A percentile compares a stretch with the other conserved stretches of the same genome.
These are phyloP conservation scores for Allolobophora icterica DNA, from an alignment of 2,888 invertebrate species.

Conservation along the genomic window DNA sequence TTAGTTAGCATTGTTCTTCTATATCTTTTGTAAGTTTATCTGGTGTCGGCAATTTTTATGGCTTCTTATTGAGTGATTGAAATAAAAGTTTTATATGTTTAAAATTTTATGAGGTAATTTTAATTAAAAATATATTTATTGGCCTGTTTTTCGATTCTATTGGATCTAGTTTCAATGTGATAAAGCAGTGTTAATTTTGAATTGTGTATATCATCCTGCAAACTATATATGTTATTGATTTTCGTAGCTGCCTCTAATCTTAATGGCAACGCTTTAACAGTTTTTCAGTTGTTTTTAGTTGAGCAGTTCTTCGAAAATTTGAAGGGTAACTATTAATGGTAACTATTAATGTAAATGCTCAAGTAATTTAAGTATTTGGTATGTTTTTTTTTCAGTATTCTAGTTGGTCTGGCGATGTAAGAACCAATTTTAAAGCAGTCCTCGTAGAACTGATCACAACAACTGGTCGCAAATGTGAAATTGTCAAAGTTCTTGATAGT, in stretches of 20 bases:
- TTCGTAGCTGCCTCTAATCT: not conserved
- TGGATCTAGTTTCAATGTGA: not conserved
- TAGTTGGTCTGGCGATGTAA: conserved; percentile 58
- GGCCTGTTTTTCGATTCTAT: not conserved
- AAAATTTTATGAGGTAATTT: not conserved
- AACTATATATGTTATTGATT: too few species aligned
- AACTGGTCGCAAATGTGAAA: conserved; percentile 50
- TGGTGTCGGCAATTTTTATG: not conserved
- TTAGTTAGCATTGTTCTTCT: not conserved
- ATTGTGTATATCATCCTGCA: not conserved
- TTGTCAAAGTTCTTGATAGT: conserved; percentile 56
- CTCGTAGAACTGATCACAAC: conserved; percentile 50
- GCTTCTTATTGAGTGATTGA: not conserved
- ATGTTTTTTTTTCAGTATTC: conserved; percentile 54
- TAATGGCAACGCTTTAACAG: not conserved
- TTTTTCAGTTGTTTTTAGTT: not conserved
- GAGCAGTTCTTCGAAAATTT: not conserved
- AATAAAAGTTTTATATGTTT: not conserved
- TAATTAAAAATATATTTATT: too few species aligned
- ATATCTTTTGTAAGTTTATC: not conserved
- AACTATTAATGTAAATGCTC: not conserved
- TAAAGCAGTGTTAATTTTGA: not conserved
- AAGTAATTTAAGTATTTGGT: not conserved
- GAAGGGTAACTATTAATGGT: not conserved
- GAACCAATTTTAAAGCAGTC: conserved; percentile 56